Evolutionary conservation across 1,140 invertebrate species (phyloP).

Genomic region (Calosoma granatense): DNA sequence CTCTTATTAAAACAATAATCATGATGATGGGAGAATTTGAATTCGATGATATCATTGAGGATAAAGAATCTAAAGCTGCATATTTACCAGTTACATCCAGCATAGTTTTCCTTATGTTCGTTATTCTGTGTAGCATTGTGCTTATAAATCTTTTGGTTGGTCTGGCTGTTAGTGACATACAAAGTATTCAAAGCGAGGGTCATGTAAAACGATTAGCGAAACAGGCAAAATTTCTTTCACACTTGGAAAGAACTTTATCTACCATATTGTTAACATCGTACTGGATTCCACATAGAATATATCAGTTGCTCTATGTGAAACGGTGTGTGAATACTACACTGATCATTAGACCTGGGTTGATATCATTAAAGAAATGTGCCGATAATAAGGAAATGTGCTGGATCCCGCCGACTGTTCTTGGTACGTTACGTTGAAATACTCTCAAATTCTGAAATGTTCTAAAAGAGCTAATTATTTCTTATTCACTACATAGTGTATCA

Average conservation of each 20-base stretch:
- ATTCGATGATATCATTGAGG: conserved; percentile 34
- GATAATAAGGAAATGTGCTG: too few species aligned
- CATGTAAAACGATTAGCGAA: conserved; percentile 23
- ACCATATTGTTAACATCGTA: too few species aligned
- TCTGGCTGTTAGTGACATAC: conserved; percentile 52
- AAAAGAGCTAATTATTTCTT: too few species aligned
- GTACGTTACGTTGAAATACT: too few species aligned
- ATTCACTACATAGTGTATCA: too few species aligned
- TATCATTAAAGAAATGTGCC: too few species aligned
- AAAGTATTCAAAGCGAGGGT: conserved; percentile 20
- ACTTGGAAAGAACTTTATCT: conserved; percentile 19
- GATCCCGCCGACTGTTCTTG: too few species aligned
- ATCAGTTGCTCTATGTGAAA: too few species aligned
- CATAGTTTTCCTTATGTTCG: conserved; percentile 46
- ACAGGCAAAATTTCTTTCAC: conserved; percentile 22
- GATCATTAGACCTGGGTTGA: too few species aligned
- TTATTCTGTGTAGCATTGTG: conserved; percentile 49
- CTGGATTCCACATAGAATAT: too few species aligned
- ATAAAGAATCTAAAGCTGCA: neutral
- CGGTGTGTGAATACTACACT: too few species aligned
- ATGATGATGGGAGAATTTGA: conserved; percentile 52
- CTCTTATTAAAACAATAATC: conserved; percentile 41
- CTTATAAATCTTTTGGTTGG: conserved; percentile 54
- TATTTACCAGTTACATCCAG: conserved; percentile 23
- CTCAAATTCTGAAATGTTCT: too few species aligned